These are phyloP conservation scores for Babylonia areolata DNA, from an alignment of 1,140 invertebrate genomes.

Conservation along the genomic window DNA sequence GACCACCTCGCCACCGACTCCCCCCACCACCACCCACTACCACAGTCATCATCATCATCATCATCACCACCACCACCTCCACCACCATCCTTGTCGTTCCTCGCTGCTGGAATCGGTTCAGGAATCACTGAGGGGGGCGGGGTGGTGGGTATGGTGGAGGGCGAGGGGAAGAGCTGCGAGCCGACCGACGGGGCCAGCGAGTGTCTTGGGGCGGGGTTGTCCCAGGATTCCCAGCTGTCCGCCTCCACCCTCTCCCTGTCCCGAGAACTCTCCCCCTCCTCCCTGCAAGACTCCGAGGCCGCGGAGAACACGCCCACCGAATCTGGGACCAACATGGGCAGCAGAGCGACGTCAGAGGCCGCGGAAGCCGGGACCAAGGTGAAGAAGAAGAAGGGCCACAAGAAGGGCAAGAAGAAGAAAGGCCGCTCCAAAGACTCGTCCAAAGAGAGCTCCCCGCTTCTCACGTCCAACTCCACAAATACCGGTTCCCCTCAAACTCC, in stretches of 20 bases:
- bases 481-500: neutral
- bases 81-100: neutral
- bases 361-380: neutral
- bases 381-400: neutral
- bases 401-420: neutral
- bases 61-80: neutral
- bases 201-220: conserved; percentile 26
- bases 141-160: neutral
- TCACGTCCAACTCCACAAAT: neutral
- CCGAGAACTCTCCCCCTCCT: neutral
- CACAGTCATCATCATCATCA: neutral
- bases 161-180: too few relatives aligned
- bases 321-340: neutral
- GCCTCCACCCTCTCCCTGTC: conserved; percentile 32
- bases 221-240: conserved; percentile 58
- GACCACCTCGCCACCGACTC: neutral
- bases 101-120: too few relatives aligned
- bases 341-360: neutral
- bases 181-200: neutral
- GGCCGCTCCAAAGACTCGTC: neutral
- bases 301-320: neutral
- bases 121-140: neutral
- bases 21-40: neutral
- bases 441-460: neutral
- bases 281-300: neutral